A percentile compares a stretch with the other conserved stretches of the same genome.
Conservation (phyloP, 2,888 invertebrate species). For the Exephanes ischioxanthus region DNA sequence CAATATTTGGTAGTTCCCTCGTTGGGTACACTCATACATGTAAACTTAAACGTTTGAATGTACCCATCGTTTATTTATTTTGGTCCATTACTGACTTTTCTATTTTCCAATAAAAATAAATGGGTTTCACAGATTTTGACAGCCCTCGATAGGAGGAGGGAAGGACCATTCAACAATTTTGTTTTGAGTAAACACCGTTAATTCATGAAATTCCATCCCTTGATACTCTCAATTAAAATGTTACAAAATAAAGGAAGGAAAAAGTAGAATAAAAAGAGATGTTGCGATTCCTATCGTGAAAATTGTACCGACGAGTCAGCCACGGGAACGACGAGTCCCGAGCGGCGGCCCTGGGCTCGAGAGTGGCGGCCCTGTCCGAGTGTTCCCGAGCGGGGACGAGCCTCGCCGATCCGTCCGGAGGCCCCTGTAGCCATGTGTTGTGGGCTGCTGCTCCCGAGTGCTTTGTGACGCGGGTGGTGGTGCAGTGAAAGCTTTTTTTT, state of each 20-base stretch:
- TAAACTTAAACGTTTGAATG: background rate
- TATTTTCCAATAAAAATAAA: background rate
- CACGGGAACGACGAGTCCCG: constrained; percentile 10
- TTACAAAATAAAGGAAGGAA: background rate
- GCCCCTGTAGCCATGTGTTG: constrained; percentile 69
- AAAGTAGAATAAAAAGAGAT: constrained; percentile 6
- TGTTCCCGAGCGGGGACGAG: constrained; percentile 43
- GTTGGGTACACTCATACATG: background rate
- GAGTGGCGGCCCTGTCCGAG: constrained; percentile 61
- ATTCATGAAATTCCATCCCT: background rate
- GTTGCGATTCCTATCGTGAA: background rate
- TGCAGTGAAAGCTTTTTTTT: constrained; percentile 67
- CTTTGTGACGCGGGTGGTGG: constrained; percentile 71
- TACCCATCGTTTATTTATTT: background rate
- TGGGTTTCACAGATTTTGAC: background rate
- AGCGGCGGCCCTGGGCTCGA: constrained; percentile 47
- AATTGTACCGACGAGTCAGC: background rate
- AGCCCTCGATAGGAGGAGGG: background rate
- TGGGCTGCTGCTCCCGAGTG: constrained; percentile 68
- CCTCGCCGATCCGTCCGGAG: constrained; percentile 38
- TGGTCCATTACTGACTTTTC: background rate
- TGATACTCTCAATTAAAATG: background rate
- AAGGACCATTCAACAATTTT: background rate
- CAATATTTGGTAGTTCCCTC: background rate
- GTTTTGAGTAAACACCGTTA: background rate